Conservation (phyloP, 2,113 vertebrate species). For the Ptychochromis oligacanthus region DNA sequence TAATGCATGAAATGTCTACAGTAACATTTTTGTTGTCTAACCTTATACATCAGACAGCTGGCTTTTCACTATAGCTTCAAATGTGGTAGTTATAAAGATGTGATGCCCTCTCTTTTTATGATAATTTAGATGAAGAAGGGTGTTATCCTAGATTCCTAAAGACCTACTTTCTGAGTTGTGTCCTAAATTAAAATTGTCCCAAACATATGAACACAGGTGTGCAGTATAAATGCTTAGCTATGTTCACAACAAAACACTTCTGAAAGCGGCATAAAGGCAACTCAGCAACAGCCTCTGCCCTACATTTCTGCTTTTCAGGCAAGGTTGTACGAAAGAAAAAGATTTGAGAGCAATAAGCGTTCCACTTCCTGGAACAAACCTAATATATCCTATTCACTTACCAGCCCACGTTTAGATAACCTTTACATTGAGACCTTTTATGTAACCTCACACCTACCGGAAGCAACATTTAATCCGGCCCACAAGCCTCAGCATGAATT, state of each 20-base stretch:
- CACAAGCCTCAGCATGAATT: constrained; percentile 8
- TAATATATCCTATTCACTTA: constrained; percentile 24
- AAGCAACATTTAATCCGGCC: background rate
- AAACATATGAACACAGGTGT: background rate
- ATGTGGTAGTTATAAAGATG: accelerated
- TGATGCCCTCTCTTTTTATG: background rate
- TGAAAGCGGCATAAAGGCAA: background rate
- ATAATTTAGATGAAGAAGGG: background rate
- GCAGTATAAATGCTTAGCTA: background rate
- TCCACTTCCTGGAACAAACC: constrained; percentile 24
- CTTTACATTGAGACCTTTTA: constrained; percentile 23
- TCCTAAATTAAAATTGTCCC: background rate
- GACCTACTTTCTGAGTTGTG: background rate
- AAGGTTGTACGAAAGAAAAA: background rate
- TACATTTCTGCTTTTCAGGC: constrained; percentile 16
- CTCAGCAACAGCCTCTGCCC: background rate
- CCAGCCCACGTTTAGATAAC: constrained; percentile 29
- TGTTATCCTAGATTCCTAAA: background rate
- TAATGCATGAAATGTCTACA: background rate
- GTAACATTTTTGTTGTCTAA: background rate
- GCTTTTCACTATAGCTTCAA: background rate
- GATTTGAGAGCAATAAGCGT: background rate
- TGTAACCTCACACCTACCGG: background rate
- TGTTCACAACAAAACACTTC: background rate
- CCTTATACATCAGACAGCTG: background rate